A percentile compares a stretch with the other conserved stretches of the same genome.
Conservation (phyloP, 2,797 vertebrate species). For the Rhodeus uyekii region DNA sequence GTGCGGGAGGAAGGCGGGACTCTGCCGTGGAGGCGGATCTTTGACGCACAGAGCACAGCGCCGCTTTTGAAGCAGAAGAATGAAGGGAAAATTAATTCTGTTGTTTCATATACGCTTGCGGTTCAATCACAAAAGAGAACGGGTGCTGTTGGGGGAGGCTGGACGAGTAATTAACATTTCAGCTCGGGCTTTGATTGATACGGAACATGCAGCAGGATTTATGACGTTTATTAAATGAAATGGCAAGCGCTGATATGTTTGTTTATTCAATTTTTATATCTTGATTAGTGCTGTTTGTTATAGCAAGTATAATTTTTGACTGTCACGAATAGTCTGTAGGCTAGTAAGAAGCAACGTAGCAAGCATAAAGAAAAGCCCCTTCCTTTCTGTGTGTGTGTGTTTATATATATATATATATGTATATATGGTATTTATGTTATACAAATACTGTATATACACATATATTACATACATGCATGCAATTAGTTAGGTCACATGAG, state of each 20-base stretch:
- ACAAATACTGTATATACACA: neutral
- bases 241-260: neutral
- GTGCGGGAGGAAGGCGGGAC: slow-evolving; percentile 70
- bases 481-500: too few relatives aligned
- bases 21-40: slow-evolving; percentile 14
- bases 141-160: neutral
- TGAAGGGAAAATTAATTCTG: slow-evolving; percentile 84
- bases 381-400: too few relatives aligned
- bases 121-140: slow-evolving; percentile 52
- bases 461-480: too few relatives aligned
- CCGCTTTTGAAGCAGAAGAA: slow-evolving; percentile 87
- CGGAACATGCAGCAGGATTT: neutral
- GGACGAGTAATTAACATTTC: slow-evolving; percentile 9
- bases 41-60: slow-evolving; percentile 71
- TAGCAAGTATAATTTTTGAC: neutral
- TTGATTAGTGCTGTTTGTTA: neutral
- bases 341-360: too few relatives aligned
- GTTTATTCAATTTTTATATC: neutral
- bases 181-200: neutral
- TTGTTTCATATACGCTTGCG: slow-evolving; percentile 82
- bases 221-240: neutral
- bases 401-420: too few relatives aligned
- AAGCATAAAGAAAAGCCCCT: neutral
- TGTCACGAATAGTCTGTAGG: neutral
- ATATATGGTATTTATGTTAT: neutral